Base-by-base conservation (phyloP, 2,113 vertebrate species). In the Phycodurus eques region DNA sequence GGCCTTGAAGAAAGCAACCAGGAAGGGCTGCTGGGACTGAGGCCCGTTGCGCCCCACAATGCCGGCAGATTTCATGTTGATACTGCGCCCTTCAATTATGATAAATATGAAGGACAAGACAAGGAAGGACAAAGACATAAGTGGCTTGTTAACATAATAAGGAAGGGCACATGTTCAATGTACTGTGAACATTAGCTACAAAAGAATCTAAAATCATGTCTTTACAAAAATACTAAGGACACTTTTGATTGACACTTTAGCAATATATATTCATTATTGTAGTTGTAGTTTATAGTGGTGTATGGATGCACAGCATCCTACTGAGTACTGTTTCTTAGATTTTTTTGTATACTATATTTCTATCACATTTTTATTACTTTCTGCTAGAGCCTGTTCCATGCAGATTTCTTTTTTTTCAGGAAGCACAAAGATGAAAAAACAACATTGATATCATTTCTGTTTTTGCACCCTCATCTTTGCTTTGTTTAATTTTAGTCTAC, bases 1-100 rank as follows among this genome's bases (percentile, higher is more conserved):
- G 73, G 96, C 98, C 92, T 99, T 99, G 88, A 99, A 99, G 92
- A 99, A 98, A 1, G 98, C 96, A 84, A 99, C 98, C 90, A 98
- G 94, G 89, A 99, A 99, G 0, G 98, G 98, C 62, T 99, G 97
- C 72, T 99, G 98, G 80, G 98, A 96, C 83, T 99, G 98, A 44
- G 97, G 96, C 46, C 98, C 98, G 0, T 93, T 95, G 81, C 98
- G 94, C 71, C 98, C 98, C 73, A 98, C 90, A 46, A 99, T 93
- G 68, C 98, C 98, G 22, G 96, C 96, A 15, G 97, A 96, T 86
- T 98, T 98, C 19, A 96, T 95, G 68, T 94, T 97, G 88, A 99
- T 95, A 76, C 96, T 98, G 72, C 95, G 92, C 70, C 97, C 98
- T 99, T 80, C 31, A 80, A 68, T 22, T 39, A 74, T 73, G 12